Evolutionary conservation across 2,888 invertebrate species (phyloP).

Genomic region (Heteromyza rotundicornis): DNA sequence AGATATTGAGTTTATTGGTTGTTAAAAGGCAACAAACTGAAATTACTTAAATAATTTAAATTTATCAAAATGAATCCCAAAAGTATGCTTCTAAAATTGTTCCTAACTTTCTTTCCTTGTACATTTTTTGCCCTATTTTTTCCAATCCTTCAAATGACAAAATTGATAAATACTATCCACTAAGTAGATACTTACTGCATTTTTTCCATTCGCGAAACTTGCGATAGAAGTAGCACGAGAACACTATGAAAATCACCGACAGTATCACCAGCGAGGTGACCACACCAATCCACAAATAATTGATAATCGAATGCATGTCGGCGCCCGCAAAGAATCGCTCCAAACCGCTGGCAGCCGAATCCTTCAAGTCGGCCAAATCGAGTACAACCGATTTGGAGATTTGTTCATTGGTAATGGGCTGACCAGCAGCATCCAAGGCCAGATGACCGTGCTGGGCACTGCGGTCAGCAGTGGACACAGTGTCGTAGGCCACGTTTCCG

Average conservation of each 20-base stretch:
- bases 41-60: no score
- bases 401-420: slow-evolving; percentile 54
- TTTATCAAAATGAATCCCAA: neutral
- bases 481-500: slow-evolving; percentile 43
- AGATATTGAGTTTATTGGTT: no score
- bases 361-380: slow-evolving; percentile 53
- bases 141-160: neutral
- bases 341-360: slow-evolving; percentile 27
- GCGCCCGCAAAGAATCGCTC: slow-evolving; percentile 55
- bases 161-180: neutral
- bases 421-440: slow-evolving; percentile 34
- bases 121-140: neutral
- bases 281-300: slow-evolving; percentile 62
- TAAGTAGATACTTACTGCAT: slow-evolving; percentile 58
- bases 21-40: no score
- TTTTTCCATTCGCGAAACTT: slow-evolving; percentile 62
- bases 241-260: slow-evolving; percentile 58
- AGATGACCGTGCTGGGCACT: neutral
- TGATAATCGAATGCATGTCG: slow-evolving; percentile 59
- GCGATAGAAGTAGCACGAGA: slow-evolving; percentile 61
- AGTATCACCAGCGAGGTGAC: slow-evolving; percentile 57
- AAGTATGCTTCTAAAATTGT: neutral
- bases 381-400: slow-evolving; percentile 58
- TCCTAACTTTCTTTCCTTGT: neutral
- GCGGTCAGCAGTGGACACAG: slow-evolving; percentile 23